A percentile compares a stretch with the other conserved stretches of the same genome.
These are phyloP conservation scores for Diorhabda carinulata DNA, from an alignment of 1,140 invertebrate species.

Conservation along the genomic window DNA sequence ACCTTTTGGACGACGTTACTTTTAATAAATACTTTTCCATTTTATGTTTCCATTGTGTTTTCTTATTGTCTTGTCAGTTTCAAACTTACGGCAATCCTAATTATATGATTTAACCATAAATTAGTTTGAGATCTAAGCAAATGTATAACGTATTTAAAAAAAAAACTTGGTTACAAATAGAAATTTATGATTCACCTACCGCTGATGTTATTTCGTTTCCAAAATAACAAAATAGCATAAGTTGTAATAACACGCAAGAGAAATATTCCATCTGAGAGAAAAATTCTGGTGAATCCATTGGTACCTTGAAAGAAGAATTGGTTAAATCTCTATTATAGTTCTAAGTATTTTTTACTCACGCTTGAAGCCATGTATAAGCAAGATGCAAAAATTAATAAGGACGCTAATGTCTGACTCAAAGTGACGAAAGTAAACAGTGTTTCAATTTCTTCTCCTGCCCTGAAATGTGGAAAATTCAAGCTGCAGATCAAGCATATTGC, in stretches of 20 bases:
- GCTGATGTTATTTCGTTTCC: slow-evolving; percentile 39
- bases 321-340: neutral
- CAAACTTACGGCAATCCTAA: too few species aligned
- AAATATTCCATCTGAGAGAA: slow-evolving; percentile 33
- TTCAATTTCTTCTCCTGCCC: slow-evolving; percentile 35
- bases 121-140: too few species aligned
- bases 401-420: slow-evolving; percentile 35
- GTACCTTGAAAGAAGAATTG: slow-evolving; percentile 19
- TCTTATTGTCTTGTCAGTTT: too few species aligned
- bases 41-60: too few species aligned
- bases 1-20: too few species aligned
- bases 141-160: too few species aligned
- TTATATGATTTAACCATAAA: too few species aligned
- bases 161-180: too few species aligned
- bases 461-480: slow-evolving; percentile 19
- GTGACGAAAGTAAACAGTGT: slow-evolving; percentile 36
- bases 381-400: slow-evolving; percentile 37
- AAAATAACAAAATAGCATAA: slow-evolving; percentile 39
- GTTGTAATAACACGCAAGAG: slow-evolving; percentile 32
- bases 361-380: slow-evolving; percentile 36
- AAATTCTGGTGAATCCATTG: slow-evolving; percentile 28
- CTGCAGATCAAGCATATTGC: too few species aligned
- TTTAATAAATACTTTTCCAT: too few species aligned
- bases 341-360: slow-evolving; percentile 22
- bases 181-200: slow-evolving; percentile 23